A percentile compares a stretch with the other conserved stretches of the same genome.
Conservation (phyloP, 2,888 invertebrate genomes). For the Sesia apiformis region DNA sequence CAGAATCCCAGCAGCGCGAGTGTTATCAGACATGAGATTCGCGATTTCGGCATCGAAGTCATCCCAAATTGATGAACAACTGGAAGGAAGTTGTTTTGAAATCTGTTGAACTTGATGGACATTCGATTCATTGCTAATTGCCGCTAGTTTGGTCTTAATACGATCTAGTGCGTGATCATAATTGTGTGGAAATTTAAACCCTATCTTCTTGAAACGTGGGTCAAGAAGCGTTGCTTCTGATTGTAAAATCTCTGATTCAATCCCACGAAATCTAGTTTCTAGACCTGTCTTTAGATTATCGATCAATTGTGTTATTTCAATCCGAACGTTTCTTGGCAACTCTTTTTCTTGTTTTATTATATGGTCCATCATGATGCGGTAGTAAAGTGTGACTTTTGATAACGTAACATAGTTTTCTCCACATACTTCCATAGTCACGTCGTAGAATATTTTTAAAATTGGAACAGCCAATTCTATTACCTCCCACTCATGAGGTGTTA, state of each 20-base stretch:
- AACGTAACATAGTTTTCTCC: neutral
- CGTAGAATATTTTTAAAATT: slow-evolving; percentile 11
- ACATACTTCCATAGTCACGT: slow-evolving; percentile 11
- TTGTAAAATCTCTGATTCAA: neutral
- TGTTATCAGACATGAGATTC: neutral
- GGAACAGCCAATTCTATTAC: slow-evolving; percentile 5
- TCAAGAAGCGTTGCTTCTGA: slow-evolving; percentile 2
- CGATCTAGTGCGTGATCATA: neutral
- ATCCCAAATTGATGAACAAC: slow-evolving; percentile 1
- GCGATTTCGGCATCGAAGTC: slow-evolving; percentile 2
- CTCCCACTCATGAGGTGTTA: slow-evolving; percentile 9
- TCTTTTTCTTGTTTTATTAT: neutral
- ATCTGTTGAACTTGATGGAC: neutral
- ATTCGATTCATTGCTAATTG: neutral
- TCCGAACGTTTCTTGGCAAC: neutral
- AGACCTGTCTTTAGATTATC: neutral
- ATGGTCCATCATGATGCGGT: neutral
- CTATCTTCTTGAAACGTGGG: slow-evolving; percentile 3
- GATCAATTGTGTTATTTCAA: neutral
- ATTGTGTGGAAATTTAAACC: neutral
- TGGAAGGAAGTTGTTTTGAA: neutral
- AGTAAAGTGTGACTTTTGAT: neutral
- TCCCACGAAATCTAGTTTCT: neutral
- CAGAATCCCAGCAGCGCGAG: neutral
- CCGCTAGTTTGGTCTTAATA: neutral